Evolutionary conservation across 2,888 invertebrate species (phyloP).

Genomic region (Acrobasis repandana): DNA sequence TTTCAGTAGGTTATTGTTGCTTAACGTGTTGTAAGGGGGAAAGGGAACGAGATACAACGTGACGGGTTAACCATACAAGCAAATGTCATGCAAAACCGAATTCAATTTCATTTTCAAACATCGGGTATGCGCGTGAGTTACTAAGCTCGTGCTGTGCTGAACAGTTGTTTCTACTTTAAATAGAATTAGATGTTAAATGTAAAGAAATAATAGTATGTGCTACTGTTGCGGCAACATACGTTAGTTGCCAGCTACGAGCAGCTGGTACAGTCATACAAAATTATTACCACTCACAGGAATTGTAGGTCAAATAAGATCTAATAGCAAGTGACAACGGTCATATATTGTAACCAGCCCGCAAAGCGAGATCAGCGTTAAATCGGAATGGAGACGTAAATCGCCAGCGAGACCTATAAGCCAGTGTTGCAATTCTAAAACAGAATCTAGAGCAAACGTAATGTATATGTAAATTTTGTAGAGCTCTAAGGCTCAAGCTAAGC

Average conservation of each 20-base stretch:
- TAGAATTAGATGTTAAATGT: slow-evolving; percentile 24
- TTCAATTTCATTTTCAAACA: slow-evolving; percentile 69
- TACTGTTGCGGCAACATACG: not conserved
- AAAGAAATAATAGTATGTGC: not conserved
- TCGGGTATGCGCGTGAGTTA: slow-evolving; percentile 64
- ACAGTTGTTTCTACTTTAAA: slow-evolving; percentile 35
- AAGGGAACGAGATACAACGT: slow-evolving; percentile 52
- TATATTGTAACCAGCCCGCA: slow-evolving; percentile 36
- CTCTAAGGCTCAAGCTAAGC: slow-evolving; percentile 51
- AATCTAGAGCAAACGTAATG: slow-evolving; percentile 67
- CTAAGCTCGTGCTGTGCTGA: slow-evolving; percentile 57
- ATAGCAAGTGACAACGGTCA: slow-evolving; percentile 37
- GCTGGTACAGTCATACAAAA: slow-evolving; percentile 17
- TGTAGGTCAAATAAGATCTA: slow-evolving; percentile 33
- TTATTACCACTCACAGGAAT: slow-evolving; percentile 25
- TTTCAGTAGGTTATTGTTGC: slow-evolving; percentile 46
- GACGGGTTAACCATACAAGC: slow-evolving; percentile 52
- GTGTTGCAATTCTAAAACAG: slow-evolving; percentile 56
- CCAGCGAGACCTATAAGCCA: slow-evolving; percentile 53
- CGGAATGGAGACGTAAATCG: slow-evolving; percentile 58
- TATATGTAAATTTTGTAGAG: slow-evolving; percentile 64
- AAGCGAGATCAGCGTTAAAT: slow-evolving; percentile 47
- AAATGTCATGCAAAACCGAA: slow-evolving; percentile 70
- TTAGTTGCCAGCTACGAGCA: slow-evolving; percentile 1
- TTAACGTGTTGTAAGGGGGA: slow-evolving; percentile 41